A percentile compares a stretch with the other conserved stretches of the same genome.
Conservation (phyloP, 2,888 invertebrate genomes). For the Cryptophagus acutangulus region DNA sequence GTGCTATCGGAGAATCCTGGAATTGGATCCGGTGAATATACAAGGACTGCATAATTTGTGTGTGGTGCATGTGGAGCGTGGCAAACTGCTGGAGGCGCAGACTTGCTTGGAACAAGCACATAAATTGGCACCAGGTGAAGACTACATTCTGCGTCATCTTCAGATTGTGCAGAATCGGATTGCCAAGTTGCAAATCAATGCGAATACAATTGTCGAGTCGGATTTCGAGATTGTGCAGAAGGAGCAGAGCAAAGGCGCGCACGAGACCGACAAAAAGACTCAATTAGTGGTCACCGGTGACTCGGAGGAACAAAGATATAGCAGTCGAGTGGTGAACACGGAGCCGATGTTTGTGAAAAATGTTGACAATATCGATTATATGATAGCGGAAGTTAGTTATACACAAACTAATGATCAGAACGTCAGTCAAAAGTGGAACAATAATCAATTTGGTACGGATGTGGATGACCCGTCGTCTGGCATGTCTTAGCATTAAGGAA, state of each 20-base stretch:
- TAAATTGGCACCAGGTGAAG: constrained; percentile 79
- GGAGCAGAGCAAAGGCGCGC: constrained; percentile 41
- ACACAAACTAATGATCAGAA: constrained; percentile 22
- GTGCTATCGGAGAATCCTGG: constrained; percentile 86
- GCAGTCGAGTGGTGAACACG: constrained; percentile 47
- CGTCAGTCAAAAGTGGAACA: constrained; percentile 26
- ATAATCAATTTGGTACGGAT: constrained; percentile 35
- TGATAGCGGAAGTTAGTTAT: too few relatives aligned
- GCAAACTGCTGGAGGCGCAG: constrained; percentile 78
- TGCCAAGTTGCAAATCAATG: constrained; percentile 41
- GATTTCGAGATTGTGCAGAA: constrained; percentile 32
- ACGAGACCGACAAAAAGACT: constrained; percentile 43
- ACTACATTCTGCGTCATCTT: constrained; percentile 85
- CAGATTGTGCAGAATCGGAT: constrained; percentile 77
- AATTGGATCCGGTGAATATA: constrained; percentile 83
- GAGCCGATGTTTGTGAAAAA: constrained; percentile 48
- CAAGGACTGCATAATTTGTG: constrained; percentile 95
- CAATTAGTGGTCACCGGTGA: constrained; percentile 45
- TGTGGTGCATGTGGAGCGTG: constrained; percentile 91
- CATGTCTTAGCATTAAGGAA: constrained; percentile 47
- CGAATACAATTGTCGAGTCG: constrained; percentile 37
- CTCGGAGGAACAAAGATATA: constrained; percentile 45
- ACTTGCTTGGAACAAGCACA: constrained; percentile 78
- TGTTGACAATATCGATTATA: constrained; percentile 38
- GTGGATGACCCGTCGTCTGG: constrained; percentile 49